Evolutionary conservation across 2,113 vertebrate genomes (phyloP).

Genomic region (Prunella himalayana): DNA sequence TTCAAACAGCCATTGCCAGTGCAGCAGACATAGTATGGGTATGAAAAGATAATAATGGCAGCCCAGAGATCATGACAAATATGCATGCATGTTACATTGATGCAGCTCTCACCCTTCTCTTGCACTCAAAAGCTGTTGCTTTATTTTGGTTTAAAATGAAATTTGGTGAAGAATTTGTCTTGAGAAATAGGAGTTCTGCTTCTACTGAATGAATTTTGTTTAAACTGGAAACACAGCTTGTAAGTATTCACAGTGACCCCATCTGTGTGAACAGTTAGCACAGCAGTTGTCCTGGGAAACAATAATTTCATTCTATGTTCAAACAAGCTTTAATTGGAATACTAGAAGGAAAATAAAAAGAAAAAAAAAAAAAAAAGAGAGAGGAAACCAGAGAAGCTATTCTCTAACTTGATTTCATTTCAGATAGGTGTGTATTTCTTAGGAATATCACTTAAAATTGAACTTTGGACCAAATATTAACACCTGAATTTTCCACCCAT

Average conservation of each 20-base stretch:
- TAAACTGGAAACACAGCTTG: not conserved
- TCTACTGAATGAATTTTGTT: not conserved
- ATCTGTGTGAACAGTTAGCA: not conserved
- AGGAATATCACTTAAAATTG: not conserved
- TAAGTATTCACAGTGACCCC: not conserved
- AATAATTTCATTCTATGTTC: not conserved
- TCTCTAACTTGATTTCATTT: not conserved
- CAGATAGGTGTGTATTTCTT: not conserved
- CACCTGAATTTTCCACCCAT: not conserved
- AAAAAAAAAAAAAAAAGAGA: not conserved
- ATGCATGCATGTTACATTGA: conserved; percentile 22
- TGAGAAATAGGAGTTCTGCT: not conserved
- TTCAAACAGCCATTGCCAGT: not conserved
- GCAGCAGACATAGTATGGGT: not conserved
- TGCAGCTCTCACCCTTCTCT: conserved; percentile 8
- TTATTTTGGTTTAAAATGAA: not conserved
- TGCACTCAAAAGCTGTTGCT: not conserved
- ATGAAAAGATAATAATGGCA: not conserved
- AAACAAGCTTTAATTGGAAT: not conserved
- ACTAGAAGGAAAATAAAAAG: not conserved
- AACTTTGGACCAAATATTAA: not conserved
- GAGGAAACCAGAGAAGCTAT: not conserved
- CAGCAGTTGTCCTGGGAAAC: not conserved
- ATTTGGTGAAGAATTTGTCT: conserved; percentile 6
- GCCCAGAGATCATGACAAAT: not conserved